A percentile compares a stretch with the other conserved stretches of the same genome.
phyloP scores from a whole-genome alignment of 2,113 vertebrate species.

The Chaetops frenatus region DNA sequence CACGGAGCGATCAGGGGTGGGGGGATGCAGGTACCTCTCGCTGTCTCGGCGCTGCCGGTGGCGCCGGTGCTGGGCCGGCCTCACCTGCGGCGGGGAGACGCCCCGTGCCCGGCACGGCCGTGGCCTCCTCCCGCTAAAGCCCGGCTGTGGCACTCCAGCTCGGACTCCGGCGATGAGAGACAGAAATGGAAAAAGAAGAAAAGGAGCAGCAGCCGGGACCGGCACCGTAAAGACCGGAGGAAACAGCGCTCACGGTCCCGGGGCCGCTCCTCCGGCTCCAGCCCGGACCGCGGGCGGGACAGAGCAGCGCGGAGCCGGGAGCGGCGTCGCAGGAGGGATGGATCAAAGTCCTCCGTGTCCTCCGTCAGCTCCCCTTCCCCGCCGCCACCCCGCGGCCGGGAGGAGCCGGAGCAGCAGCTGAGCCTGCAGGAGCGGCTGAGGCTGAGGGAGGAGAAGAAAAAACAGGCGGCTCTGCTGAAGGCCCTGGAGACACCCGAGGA shows the following conservation, averaged over 20 bases:
- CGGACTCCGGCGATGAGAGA: conserved; percentile 24
- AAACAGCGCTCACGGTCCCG: neutral
- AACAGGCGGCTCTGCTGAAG: conserved; percentile 86
- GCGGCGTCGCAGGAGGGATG: neutral
- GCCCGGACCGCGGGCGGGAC: neutral
- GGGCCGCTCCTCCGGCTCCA: neutral
- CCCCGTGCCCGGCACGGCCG: neutral
- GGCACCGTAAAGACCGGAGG: conserved; percentile 5
- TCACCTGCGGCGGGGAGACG: neutral
- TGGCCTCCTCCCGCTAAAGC: neutral
- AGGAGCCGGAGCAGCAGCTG: conserved; percentile 49
- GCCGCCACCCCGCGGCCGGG: neutral
- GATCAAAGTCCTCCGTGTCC: conserved; percentile 74
- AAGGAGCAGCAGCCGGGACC: conserved; percentile 8
- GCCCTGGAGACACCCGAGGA: conserved; percentile 94
- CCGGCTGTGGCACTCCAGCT: neutral
- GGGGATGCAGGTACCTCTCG: neutral
- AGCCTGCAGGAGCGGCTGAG: conserved; percentile 69
- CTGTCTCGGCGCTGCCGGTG: neutral
- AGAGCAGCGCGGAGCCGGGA: conserved; percentile 13
- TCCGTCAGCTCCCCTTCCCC: conserved; percentile 65
- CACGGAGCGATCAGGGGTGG: neutral
- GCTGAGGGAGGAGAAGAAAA: conserved; percentile 72
- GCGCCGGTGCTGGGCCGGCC: neutral
- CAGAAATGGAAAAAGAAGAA: conserved; percentile 53